A percentile compares a stretch with the other conserved stretches of the same genome.
These are phyloP conservation scores for Psylliodes chrysocephalus DNA, from an alignment of 2,888 invertebrate genomes.

Conservation along the genomic window DNA sequence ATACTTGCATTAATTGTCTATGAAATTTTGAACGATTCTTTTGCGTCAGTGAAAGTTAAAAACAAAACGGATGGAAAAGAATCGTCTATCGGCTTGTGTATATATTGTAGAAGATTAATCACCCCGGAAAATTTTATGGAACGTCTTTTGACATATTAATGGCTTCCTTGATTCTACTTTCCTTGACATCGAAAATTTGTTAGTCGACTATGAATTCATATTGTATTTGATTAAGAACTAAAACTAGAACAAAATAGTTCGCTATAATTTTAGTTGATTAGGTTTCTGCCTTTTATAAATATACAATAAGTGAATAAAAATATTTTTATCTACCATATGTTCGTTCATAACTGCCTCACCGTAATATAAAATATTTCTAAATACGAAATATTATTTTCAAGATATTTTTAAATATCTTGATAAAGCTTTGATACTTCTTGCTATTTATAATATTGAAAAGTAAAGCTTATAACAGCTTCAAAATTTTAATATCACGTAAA, in stretches of 20 bases:
- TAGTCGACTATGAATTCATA: not conserved
- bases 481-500: slow-evolving; percentile 23
- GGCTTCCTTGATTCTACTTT: not conserved
- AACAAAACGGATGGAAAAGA: no score
- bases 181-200: not conserved
- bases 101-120: not conserved
- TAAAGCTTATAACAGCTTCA: slow-evolving; percentile 40
- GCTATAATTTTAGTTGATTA: no score
- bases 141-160: not conserved
- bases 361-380: not conserved
- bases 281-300: no score
- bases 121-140: not conserved
- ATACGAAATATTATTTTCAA: slow-evolving; percentile 12
- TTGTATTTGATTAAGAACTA: not conserved
- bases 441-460: slow-evolving; percentile 21
- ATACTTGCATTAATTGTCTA: no score
- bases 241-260: no score
- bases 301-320: no score
- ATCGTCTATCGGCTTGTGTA: not conserved
- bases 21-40: no score
- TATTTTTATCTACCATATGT: not conserved
- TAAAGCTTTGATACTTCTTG: slow-evolving; percentile 27
- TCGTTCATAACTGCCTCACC: slow-evolving; percentile 10
- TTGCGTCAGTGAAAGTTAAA: no score
- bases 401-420: slow-evolving; percentile 16